A percentile compares a stretch with the other conserved stretches of the same genome.
Conservation (phyloP, 2,888 invertebrate genomes). For the Tenthredo scrophulariae region DNA sequence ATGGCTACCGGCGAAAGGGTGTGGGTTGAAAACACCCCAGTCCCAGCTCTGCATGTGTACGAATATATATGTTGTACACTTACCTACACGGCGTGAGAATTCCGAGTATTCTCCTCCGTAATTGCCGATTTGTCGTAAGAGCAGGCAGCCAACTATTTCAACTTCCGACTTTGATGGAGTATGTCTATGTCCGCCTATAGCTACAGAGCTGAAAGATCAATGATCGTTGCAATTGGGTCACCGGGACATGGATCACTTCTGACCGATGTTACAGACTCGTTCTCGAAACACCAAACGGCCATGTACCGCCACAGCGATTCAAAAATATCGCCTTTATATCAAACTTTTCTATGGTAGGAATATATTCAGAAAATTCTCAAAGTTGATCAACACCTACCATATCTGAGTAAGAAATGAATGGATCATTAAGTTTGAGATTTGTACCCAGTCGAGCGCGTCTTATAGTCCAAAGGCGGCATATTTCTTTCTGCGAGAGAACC, state of each 20-base stretch:
- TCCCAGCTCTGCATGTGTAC: not conserved
- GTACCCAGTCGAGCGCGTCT: not conserved
- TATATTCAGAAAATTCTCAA: not conserved
- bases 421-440: not conserved
- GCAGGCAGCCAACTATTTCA: constrained; percentile 30
- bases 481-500: not conserved
- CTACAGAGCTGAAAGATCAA: constrained; percentile 9
- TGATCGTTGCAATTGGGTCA: constrained; percentile 2
- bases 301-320: not conserved
- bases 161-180: constrained; percentile 21
- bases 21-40: not conserved
- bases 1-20: constrained; percentile 1
- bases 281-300: not conserved
- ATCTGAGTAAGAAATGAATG: not conserved
- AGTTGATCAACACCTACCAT: not conserved
- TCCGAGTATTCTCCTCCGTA: constrained; percentile 21
- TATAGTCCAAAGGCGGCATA: not conserved
- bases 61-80: not conserved
- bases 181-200: not conserved
- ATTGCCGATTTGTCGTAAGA: constrained; percentile 13
- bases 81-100: not conserved
- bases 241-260: not conserved
- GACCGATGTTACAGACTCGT: not conserved
- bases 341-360: not conserved
- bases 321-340: not conserved